These are phyloP conservation scores for Forbesichthys papilliferus DNA, from an alignment of 2,113 vertebrate genomes.

Conservation along the genomic window DNA sequence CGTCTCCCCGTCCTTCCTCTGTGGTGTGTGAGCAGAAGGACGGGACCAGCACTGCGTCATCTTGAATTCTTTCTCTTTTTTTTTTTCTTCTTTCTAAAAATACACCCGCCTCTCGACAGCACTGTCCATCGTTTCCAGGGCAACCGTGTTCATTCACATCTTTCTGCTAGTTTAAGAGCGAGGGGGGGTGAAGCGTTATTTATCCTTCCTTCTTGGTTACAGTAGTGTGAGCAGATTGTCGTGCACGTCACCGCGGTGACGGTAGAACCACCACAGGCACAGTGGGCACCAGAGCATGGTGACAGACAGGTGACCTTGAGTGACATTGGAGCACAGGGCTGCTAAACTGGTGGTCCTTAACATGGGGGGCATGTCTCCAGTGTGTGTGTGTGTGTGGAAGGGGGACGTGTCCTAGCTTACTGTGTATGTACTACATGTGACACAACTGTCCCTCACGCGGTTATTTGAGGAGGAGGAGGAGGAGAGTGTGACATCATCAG, in stretches of 20 bases:
- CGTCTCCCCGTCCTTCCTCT: slow-evolving; percentile 33
- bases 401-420: neutral
- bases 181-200: slow-evolving; percentile 44
- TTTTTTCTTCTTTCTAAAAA: slow-evolving; percentile 63
- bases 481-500: no score
- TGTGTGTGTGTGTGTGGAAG: no score
- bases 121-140: slow-evolving; percentile 78
- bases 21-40: slow-evolving; percentile 21
- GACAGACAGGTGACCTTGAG: neutral
- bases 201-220: neutral
- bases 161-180: slow-evolving; percentile 52
- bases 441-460: neutral
- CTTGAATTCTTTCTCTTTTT: slow-evolving; percentile 33
- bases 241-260: no score
- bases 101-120: slow-evolving; percentile 64
- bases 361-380: no score
- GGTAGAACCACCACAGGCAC: no score
- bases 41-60: slow-evolving; percentile 64
- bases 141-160: slow-evolving; percentile 76
- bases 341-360: neutral
- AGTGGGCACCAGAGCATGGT: no score
- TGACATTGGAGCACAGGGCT: neutral
- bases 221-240: no score
- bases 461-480: neutral
- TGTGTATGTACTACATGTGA: neutral